Evolutionary conservation across 1,140 invertebrate species (phyloP), one percentile per base, ranked within the genome.

Genomic region (Spodoptera litura): DNA sequence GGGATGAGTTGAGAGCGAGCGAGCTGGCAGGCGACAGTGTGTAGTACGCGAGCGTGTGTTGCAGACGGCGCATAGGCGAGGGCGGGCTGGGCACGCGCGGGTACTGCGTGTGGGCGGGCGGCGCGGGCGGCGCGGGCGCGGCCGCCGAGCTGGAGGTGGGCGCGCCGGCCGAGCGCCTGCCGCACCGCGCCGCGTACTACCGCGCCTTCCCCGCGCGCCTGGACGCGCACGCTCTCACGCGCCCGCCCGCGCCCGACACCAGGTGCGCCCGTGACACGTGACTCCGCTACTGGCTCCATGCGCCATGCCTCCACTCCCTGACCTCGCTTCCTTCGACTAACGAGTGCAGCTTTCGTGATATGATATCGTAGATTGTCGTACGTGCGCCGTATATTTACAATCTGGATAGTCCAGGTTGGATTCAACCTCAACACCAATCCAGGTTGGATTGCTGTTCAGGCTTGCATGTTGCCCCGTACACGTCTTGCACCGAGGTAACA

Each of bases 181-280:
- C 96, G 55, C 96, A 96, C 88, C 95, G 96, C 80, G 96, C 96
- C 53, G 96, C 96, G 8, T 97, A 97, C 91, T 97, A 96, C 90
- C 95, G 95, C 92, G 95, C 97, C 84, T 99, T 99, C 95, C 98
- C 98, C 15, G 98, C 98, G n/a, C 89, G 97, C 5, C 95, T 99
- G 35, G 97, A 98, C 88, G 96, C 95, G 79, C 96, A 96, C 53
- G 95, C 97, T 55, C 95, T 99, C 56, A 98, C 97, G 85, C 97
- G 97, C 91, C 97, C 97, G 86, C 97, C 97, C 44, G 93, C 95
- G 71, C 94, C 95, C 88, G 91, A 93, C 85, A 87, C 87, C 89
- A 94, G 91, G 91, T 93, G 88, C 88, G 86, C 80, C 73, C 27
- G 49, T 52, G 51, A 53, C 53, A 25, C 71, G 49, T 62, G 74